Evolutionary conservation across 2,113 vertebrate genomes (phyloP).

Genomic region (Butastur rufipennis): DNA sequence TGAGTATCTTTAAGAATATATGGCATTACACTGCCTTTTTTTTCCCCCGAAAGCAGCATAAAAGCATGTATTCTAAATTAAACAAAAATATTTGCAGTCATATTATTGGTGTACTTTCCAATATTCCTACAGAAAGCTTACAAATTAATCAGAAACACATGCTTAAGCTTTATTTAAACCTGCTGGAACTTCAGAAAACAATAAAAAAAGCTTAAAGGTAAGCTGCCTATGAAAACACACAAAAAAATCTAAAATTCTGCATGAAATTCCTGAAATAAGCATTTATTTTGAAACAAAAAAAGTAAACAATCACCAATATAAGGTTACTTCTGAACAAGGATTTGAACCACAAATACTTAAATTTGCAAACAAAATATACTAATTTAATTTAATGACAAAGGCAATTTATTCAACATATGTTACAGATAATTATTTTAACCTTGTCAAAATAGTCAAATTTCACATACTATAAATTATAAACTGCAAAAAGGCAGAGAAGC

Average conservation of each 20-base stretch:
- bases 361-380: neutral
- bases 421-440: neutral
- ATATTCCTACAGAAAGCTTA: neutral
- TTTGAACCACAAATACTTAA: neutral
- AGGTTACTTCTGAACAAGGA: neutral
- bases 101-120: neutral
- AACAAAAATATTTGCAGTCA: neutral
- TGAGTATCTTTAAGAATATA: neutral
- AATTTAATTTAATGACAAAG: neutral
- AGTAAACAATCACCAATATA: neutral
- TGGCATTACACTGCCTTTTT: neutral
- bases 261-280: neutral
- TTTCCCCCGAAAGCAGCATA: neutral
- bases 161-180: neutral
- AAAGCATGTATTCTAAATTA: neutral
- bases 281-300: neutral
- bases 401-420: neutral
- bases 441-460: neutral
- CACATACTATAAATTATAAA: neutral
- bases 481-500: neutral
- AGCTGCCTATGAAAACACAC: neutral
- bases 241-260: neutral
- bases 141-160: neutral
- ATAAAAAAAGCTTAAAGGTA: neutral
- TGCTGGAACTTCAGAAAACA: neutral